Evolutionary conservation across 2,113 vertebrate species (phyloP), one percentile per base, ranked within the genome.

Genomic region (Misgurnus anguillicaudatus): DNA sequence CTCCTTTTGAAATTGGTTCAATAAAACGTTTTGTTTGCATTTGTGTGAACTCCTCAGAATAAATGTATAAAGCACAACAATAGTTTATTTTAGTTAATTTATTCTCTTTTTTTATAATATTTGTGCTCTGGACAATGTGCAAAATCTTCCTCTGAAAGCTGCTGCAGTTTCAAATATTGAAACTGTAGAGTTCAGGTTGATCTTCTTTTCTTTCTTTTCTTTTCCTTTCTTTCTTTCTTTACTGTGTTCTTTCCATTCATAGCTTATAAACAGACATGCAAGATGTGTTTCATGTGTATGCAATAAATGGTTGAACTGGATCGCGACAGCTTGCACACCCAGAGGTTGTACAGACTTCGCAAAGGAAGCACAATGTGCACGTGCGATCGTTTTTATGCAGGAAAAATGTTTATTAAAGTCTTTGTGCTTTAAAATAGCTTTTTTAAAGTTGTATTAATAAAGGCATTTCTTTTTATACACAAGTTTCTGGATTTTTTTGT

Each of bases 331-430:
- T 31, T 86, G 88, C 91, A 92, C 92, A 94, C 87, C 88, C 89
- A 92, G 90, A 88, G 91, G 94, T 94, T 96, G 94, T 94, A 93
- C 89, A 95, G 93, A 95, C 92, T 94, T 93, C 90, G 92, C 94
- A 93, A 94, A 92, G 85, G 61, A 97, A 98, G 97, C 97, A 99
- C 96, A 98, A 95, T 93, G 95, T 98, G 97, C 96, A 95, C 94
- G 94, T 73, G 93, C 92, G 95, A 93, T 88, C 89, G 92, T 92
- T 96, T 97, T 86, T 96, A 96, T 90, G 89, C 90, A 76, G 90
- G 86, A 82, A 70, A 88, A 87, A 82, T 98, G 96, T 98, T 90
- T 98, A 95, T 91, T 80, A 80, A 84, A 89, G 92, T 90, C 89
- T 95, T 94, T 96, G 95, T 95, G 95, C 94, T 98, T 94, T 92